Base-by-base conservation (phyloP, 2,888 invertebrate species). In the Dryomyza anilis region DNA sequence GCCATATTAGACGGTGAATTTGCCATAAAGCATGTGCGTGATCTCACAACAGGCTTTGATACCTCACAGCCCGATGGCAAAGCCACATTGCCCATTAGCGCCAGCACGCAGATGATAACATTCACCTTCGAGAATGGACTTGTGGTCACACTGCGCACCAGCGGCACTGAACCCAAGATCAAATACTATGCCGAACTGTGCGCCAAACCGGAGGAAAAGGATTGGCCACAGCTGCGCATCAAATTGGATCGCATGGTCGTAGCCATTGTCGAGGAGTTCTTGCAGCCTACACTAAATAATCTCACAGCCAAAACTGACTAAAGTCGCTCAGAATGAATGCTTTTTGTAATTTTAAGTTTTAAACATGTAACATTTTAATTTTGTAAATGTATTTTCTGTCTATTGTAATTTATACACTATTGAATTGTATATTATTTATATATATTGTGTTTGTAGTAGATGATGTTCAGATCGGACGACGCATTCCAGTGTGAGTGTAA, bases 151-250 rank as follows among this genome's bases (percentile, higher is more conserved):
- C 84, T 99, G 33, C 87, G 99, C 70, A 96, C 98, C 1, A 97
- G 97, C 81, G 99, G 99, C 52, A 99, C 99, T 0, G 99, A 99
- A 82, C 99, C 99, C 46, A 99, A 99, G 84, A 89, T 99, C 75
- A 99, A 99, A 85, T 99, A 97, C 84, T 99, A 99, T 84, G 92
- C 95, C 0, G 99, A 98, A 83, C 85, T 95, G 64, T 90, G 93
- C 71, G 90, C 91, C 66, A 80, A 86, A 50, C 89, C 91, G 14
- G 85, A 85, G 19, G 85, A 89, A 74, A 86, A 84, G 88, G 88
- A 93, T 81, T 86, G 89, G 81, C 84, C 87, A 43, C 84, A 84
- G 55, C 85, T 93, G 62, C 85, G 86, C 67, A 73, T 72, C 1
- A 88, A 88, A 64, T 84, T 95, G 8, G 85, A 88, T 19, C 88